Evolutionary conservation across 2,888 invertebrate genomes (phyloP).

Genomic region (Epsilonema sp.): DNA sequence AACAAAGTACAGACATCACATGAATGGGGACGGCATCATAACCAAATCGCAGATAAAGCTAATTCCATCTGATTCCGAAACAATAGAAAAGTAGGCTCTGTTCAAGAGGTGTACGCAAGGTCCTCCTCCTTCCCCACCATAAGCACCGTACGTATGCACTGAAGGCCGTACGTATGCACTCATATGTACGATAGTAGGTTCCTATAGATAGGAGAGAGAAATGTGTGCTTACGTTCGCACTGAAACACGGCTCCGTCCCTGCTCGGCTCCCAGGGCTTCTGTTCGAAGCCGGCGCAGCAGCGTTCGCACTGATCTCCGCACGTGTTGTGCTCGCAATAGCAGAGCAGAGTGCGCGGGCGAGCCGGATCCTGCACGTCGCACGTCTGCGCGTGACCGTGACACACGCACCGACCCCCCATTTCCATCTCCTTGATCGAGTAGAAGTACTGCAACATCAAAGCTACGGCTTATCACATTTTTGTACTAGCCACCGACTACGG

Average conservation of each 20-base stretch:
- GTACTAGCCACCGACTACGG: neutral
- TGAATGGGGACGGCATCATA: too few relatives aligned
- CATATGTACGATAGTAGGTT: too few relatives aligned
- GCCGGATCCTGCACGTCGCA: conserved; percentile 49
- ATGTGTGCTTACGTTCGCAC: conserved; percentile 79
- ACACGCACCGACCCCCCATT: conserved; percentile 92
- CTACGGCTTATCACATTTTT: conserved; percentile 11
- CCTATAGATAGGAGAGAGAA: neutral
- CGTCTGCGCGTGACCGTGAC: conserved; percentile 87
- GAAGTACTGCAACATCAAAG: conserved; percentile 85
- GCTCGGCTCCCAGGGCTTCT: conserved; percentile 83
- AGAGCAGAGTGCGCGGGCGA: conserved; percentile 54
- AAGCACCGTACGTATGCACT: too few relatives aligned
- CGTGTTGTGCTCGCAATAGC: conserved; percentile 36
- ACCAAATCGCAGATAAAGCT: too few relatives aligned
- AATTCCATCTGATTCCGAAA: too few relatives aligned
- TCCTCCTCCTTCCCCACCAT: too few relatives aligned
- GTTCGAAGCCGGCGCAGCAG: conserved; percentile 72
- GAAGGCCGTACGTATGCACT: too few relatives aligned
- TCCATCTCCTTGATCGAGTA: conserved; percentile 97
- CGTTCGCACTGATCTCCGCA: conserved; percentile 53
- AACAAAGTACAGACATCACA: too few relatives aligned
- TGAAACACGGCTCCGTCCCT: conserved; percentile 56
- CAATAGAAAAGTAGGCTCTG: too few relatives aligned
- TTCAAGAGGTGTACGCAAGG: too few relatives aligned